Evolutionary conservation across 2,113 vertebrate genomes (phyloP).

Genomic region (Addax nasomaculatus): DNA sequence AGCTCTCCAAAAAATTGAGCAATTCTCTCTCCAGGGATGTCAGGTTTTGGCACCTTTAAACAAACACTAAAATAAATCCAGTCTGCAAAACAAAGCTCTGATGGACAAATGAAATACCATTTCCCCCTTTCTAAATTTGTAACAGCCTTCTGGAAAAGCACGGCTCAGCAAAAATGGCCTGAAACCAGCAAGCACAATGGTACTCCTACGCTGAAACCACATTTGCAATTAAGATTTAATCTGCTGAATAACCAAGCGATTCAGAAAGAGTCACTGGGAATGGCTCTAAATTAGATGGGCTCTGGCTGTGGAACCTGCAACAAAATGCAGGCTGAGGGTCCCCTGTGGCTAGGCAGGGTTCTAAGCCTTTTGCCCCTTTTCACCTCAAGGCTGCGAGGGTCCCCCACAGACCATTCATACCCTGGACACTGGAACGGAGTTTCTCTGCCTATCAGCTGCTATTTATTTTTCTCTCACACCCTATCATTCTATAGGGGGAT

Average conservation of each 20-base stretch:
- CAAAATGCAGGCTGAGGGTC: not conserved
- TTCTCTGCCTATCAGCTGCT: not conserved
- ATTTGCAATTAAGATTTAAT: constrained; percentile 71
- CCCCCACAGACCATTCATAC: not conserved
- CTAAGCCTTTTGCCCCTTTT: not conserved
- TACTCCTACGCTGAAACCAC: constrained; percentile 31
- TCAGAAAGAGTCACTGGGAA: constrained; percentile 26
- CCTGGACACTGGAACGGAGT: constrained; percentile 46
- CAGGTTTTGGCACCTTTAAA: constrained; percentile 59
- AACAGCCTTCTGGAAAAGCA: constrained; percentile 56
- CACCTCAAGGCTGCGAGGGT: not conserved
- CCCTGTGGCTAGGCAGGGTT: not conserved
- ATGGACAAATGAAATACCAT: constrained; percentile 53
- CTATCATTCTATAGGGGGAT: not conserved
- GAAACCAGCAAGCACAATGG: constrained; percentile 53
- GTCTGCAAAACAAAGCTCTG: constrained; percentile 60
- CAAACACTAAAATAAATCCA: constrained; percentile 62
- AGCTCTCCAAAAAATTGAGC: constrained; percentile 41
- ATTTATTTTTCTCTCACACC: constrained; percentile 26
- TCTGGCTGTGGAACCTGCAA: not conserved
- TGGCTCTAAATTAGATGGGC: not conserved
- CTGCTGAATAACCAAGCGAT: constrained; percentile 57
- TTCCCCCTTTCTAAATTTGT: constrained; percentile 57
- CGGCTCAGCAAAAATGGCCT: constrained; percentile 47
- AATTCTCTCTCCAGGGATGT: constrained; percentile 49